Evolutionary conservation across 2,888 invertebrate species (phyloP).

Genomic region (Tetragonisca angustula): DNA sequence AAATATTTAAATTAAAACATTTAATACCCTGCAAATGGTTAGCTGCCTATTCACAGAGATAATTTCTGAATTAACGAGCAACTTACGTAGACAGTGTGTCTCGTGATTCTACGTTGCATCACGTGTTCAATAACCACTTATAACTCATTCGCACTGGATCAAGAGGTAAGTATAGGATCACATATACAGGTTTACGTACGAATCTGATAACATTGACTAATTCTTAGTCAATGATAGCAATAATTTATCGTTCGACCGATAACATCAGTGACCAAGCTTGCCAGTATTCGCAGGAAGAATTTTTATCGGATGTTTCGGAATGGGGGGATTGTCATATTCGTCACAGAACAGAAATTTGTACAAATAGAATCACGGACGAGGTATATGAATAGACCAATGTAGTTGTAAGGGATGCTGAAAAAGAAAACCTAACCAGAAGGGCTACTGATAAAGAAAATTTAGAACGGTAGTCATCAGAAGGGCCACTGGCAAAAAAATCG

Average conservation of each 20-base stretch:
- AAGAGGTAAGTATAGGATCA: not conserved
- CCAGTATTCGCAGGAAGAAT: too few species aligned
- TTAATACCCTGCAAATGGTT: not conserved
- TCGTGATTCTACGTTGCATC: too few species aligned
- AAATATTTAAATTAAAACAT: not conserved
- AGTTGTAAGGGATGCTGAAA: too few species aligned
- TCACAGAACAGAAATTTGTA: too few species aligned
- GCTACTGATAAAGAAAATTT: too few species aligned
- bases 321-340: not conserved
- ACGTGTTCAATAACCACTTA: not conserved
- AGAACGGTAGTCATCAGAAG: too few species aligned
- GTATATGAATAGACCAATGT: too few species aligned
- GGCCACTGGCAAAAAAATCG: too few species aligned
- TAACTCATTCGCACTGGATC: not conserved
- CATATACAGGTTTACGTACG: not conserved
- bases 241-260: not conserved
- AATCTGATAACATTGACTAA: too few species aligned
- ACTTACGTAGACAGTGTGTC: not conserved
- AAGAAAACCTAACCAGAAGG: too few species aligned
- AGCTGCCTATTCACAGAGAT: not conserved
- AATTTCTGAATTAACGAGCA: not conserved
- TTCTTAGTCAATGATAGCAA: not conserved
- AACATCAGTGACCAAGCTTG: too few species aligned
- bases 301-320: not conserved
- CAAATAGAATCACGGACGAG: too few species aligned